Evolutionary conservation across 2,113 vertebrate genomes (phyloP), one percentile per base, ranked within the genome.

Genomic region (Ifrita kowaldi): DNA sequence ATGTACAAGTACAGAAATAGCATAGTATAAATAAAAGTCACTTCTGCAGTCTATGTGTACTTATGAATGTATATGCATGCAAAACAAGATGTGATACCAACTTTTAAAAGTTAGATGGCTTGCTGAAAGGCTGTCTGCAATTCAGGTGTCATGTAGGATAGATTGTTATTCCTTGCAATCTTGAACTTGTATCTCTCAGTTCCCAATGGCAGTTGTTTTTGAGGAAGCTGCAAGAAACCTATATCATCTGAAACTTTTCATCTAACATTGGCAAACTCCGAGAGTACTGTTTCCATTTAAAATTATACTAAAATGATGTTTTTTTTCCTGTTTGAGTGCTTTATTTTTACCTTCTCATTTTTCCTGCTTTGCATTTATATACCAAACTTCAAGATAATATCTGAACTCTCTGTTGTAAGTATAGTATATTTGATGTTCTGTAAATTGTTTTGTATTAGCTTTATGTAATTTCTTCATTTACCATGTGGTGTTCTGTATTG

Each of bases 321-420:
- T 71, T 42, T 71, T 89, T n/a, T 59, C 33, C 24, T 63, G 4
- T 60, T 73, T 46, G 33, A 92, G 33, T 77, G 42, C 39, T 85
- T 77, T 92, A 27, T 82, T 93, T 96, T 86, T 79, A 59, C 63
- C 91, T 37, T 95, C 68, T 89, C 21, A 50, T 94, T 95, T 94
- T 94, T 96, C 32, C 67, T 93, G 33, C 74, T 94, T 91, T 95
- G 59, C 94, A 55, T 97, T 92, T 91, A 18, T 57, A 87, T 98
- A 95, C 74, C 53, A 70, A 87, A 87, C 95, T 94, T 80, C 90
- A 98, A 98, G 98, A 97, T 98, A 96, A 97, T 98, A 95, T 97
- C 97, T 96, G 98, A 99, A 75, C 98, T 99, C 62, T 98, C 95
- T 89, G 79, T 94, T 93, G 98, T 99, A 98, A 98, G 98, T 97